Evolutionary conservation across 2,797 vertebrate species (phyloP).

Genomic region (Merluccius polli): DNA sequence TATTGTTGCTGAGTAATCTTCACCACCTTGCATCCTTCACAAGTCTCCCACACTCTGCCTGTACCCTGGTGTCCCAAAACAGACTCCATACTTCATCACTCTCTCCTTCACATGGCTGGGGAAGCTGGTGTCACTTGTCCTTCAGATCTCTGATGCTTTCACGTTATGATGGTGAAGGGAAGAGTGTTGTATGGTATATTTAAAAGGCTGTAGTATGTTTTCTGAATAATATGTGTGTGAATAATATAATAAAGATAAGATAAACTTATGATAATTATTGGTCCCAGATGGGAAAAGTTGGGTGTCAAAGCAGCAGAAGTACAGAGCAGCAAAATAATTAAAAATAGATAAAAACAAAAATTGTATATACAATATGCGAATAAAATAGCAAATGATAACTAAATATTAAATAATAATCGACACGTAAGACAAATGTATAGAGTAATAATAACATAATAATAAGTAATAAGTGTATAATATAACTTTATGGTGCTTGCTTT

Average conservation of each 20-base stretch:
- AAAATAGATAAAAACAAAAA: too few relatives aligned
- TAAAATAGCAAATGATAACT: too few relatives aligned
- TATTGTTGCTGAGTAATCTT: constrained; percentile 51
- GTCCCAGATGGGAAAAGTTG: too few relatives aligned
- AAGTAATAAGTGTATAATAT: not conserved
- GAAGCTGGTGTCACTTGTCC: not conserved
- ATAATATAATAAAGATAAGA: not conserved
- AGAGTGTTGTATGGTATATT: not conserved
- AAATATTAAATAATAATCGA: not conserved
- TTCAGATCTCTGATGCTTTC: not conserved
- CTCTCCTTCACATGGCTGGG: not conserved
- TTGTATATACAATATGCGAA: too few relatives aligned
- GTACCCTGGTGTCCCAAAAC: not conserved
- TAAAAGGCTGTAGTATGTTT: not conserved
- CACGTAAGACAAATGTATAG: not conserved
- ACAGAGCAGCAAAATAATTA: too few relatives aligned
- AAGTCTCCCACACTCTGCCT: constrained; percentile 21
- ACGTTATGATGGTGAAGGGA: not conserved
- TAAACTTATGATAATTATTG: not conserved
- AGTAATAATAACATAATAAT: not conserved
- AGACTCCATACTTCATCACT: not conserved
- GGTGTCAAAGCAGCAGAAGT: too few relatives aligned
- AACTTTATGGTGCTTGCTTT: not conserved
- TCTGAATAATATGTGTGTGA: not conserved
- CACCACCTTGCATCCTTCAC: constrained; percentile 33